phyloP scores from a whole-genome alignment of 2,797 vertebrate species.

The Ceryle rudis region DNA sequence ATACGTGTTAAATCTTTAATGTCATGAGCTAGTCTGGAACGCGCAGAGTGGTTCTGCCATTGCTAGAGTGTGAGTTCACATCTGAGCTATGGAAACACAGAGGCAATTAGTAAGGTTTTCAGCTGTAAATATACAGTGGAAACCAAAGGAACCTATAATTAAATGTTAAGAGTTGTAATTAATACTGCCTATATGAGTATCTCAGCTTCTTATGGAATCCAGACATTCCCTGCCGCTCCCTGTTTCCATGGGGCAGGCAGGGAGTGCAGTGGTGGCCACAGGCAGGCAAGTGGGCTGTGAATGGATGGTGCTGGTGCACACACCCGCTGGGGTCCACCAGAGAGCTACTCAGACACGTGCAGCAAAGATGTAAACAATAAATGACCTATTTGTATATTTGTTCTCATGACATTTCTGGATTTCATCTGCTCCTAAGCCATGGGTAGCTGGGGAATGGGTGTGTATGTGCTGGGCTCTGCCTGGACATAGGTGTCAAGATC shows the following conservation, averaged over 20 bases:
- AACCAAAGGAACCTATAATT: constrained; percentile 47
- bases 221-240: constrained; percentile 30
- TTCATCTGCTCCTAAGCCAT: background rate
- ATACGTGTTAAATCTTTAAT: background rate
- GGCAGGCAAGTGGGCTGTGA: background rate
- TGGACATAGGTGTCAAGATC: background rate
- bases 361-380: background rate
- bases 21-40: background rate
- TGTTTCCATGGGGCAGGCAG: background rate
- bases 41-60: background rate
- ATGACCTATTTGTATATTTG: background rate
- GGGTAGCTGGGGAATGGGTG: background rate
- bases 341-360: background rate
- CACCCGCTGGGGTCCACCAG: background rate
- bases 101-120: constrained; percentile 19
- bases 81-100: constrained; percentile 6
- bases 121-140: constrained; percentile 29
- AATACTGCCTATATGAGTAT: constrained; percentile 16
- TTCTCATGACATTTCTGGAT: background rate
- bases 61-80: background rate
- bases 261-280: background rate
- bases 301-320: background rate
- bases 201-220: constrained; percentile 45
- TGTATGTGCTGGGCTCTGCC: background rate
- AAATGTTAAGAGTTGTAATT: constrained; percentile 46